Evolutionary conservation across 2,888 invertebrate species (phyloP), one percentile per base, ranked within the genome.

Genomic region (Epinotia bilunana): DNA sequence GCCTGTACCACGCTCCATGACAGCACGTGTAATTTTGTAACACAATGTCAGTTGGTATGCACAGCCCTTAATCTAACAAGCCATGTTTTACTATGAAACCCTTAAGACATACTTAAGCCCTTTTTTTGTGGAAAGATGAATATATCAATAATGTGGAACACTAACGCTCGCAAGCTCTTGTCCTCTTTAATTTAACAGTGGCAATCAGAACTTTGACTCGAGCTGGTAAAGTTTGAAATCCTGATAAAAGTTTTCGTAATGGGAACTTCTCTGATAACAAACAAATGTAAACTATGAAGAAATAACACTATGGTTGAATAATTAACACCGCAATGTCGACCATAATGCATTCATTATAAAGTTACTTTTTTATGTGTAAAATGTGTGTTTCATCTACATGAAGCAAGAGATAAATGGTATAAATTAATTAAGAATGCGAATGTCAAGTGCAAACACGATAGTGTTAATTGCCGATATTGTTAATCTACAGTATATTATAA

Each of bases 361-460:
- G 33, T 69, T 53, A 12, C 3, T 33, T 16, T 60, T 1, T 46
- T 46, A 58, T 46, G 49, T 53, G 11, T 9, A 12, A 61, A 68
- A 53, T 67, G 5, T 60, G 33, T 61, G 13, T 69, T 73, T 61
- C 9, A 62, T 33, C 53, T 43, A 1, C 13, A 49, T 53, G 62
- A 63, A 16, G 62, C 68, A 69, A 73, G 23, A 68, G 62, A 73
- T 73, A 73, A 64, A 3, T 57, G 62, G 20, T 46, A 57, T 67
- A 20, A 73, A 73, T 63, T 73, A 69, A 63, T 63, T 49, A n/a
- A 6, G 16, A 5, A 53, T n/a, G 55, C 58, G 64, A 70, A 63
- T 64, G 70, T 74, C 63, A 74, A 70, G 70, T 58, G 46, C 58
- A 58, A 28, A 49, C 49, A 53, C 11, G 49, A 49, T 49, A 64